phyloP scores from a whole-genome alignment of 64 coral and sea anemone genomes.

The Cladopsammia gracilis region DNA sequence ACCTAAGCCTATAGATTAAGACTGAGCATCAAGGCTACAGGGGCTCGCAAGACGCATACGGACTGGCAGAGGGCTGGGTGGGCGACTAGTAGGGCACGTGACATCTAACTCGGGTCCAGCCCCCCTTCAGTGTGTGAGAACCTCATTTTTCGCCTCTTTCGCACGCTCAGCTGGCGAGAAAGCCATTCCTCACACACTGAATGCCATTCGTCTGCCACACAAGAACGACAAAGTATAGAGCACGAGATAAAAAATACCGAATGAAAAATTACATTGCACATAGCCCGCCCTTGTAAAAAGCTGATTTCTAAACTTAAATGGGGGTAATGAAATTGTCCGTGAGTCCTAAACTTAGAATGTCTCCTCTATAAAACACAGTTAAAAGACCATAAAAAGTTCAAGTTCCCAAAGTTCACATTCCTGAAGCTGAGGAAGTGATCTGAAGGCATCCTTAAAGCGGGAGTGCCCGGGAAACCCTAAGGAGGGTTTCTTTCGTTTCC shows the following conservation, averaged over 20 bases:
- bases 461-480: constrained; percentile 10
- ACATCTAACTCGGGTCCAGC: constrained; percentile 12
- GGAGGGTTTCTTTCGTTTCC: neutral
- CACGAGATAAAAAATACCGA: neutral
- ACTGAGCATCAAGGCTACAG: no score
- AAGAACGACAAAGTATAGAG: neutral
- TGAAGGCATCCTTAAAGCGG: neutral
- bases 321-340: neutral
- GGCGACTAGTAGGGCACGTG: neutral
- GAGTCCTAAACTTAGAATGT: neutral
- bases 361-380: neutral
- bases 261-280: neutral
- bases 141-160: neutral
- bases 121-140: constrained; percentile 18
- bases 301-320: neutral
- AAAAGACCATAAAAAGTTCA: neutral
- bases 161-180: neutral
- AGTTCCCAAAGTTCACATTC: constrained; percentile 5
- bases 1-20: no score
- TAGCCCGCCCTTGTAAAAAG: neutral
- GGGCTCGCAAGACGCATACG: no score
- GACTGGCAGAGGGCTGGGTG: no score
- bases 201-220: neutral
- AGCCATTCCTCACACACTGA: neutral
- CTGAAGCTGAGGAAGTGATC: neutral